Conservation (phyloP, 2,888 invertebrate species). For the Lamellibrachia satsuma region DNA sequence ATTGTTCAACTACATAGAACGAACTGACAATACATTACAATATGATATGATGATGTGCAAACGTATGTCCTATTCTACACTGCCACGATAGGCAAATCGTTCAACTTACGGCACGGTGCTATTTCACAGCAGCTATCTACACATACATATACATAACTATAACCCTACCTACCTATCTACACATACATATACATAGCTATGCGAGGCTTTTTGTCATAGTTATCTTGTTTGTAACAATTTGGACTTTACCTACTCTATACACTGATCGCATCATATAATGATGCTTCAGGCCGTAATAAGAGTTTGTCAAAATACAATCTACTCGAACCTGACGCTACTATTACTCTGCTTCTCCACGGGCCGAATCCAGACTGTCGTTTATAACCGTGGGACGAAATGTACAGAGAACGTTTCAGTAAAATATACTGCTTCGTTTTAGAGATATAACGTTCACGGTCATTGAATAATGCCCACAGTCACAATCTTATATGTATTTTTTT, state of each 20-base stretch:
- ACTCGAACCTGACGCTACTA: not conserved
- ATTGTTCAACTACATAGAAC: not conserved
- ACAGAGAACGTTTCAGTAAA: not conserved
- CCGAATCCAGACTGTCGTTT: not conserved
- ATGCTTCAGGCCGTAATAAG: not conserved
- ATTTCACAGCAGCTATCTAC: not conserved
- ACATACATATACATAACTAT: too few species aligned
- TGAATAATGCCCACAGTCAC: too few species aligned
- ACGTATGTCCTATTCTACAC: not conserved
- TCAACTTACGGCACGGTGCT: not conserved
- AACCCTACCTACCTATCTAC: not conserved
- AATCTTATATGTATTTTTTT: too few species aligned
- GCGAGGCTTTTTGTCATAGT: not conserved
- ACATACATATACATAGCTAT: not conserved
- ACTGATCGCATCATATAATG: not conserved
- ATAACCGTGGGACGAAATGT: not conserved
- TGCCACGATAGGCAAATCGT: not conserved
- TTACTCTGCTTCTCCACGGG: not conserved
- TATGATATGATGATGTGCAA: not conserved
- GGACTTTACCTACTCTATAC: not conserved
- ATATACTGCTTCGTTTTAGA: not conserved
- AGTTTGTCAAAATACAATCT: constrained; percentile 3
- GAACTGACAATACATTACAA: not conserved
- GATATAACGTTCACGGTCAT: not conserved
- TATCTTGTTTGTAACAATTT: not conserved